A percentile compares a stretch with the other conserved stretches of the same genome.
Conservation (phyloP, 2,888 invertebrate genomes). For the Sisyra terminalis region DNA sequence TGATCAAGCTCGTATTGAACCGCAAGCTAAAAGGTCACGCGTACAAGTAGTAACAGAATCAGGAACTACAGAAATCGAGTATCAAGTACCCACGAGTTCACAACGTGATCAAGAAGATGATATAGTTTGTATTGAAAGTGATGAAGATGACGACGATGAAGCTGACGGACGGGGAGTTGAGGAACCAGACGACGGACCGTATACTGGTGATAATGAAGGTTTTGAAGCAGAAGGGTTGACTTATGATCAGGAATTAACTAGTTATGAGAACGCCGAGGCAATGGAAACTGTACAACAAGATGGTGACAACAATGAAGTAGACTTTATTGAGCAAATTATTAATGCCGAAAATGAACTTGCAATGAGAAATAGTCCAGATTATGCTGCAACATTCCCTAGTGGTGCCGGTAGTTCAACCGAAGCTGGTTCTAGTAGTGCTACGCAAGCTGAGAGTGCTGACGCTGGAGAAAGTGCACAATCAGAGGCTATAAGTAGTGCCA, state of each 20-base stretch:
- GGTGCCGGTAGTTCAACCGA: constrained; percentile 3
- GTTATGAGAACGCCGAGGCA: constrained; percentile 21
- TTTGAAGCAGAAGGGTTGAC: constrained; percentile 2
- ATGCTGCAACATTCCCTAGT: not conserved
- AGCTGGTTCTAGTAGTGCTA: constrained; percentile 23
- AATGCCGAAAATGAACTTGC: constrained; percentile 27
- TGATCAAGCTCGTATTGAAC: constrained; percentile 27
- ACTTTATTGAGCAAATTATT: constrained; percentile 33
- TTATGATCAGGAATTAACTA: constrained; percentile 30
- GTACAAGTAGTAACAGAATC: constrained; percentile 40
- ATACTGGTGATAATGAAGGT: constrained; percentile 28
- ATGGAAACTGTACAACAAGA: constrained; percentile 33
- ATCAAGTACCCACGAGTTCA: constrained; percentile 74
- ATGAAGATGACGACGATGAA: constrained; percentile 45
- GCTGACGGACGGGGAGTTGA: constrained; percentile 31
- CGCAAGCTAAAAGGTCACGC: constrained; percentile 33
- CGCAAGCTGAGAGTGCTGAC: constrained; percentile 36
- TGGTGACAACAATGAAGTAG: constrained; percentile 44
- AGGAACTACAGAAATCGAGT: constrained; percentile 48
- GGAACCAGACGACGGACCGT: constrained; percentile 25
- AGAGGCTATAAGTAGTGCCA: constrained; percentile 56
- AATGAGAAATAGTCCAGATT: too few species aligned
- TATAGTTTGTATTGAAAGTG: constrained; percentile 63
- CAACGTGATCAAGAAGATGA: constrained; percentile 77
- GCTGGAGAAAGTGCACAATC: constrained; percentile 21